phyloP scores from a whole-genome alignment of 1,140 invertebrate genomes.

The Heliconius melpomene region DNA sequence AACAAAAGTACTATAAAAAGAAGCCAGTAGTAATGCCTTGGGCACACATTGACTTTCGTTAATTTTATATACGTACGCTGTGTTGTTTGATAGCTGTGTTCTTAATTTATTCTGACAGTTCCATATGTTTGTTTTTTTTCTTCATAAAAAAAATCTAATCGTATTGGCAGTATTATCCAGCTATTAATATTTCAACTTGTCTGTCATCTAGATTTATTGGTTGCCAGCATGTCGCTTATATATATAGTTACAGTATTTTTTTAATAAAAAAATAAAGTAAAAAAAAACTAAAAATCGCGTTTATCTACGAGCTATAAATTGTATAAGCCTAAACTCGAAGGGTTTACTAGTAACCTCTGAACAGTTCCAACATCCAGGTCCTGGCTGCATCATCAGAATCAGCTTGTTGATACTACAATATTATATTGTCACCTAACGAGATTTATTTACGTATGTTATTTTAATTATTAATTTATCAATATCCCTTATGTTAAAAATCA shows the following conservation, averaged over 20 bases:
- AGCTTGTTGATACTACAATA: too few relatives aligned
- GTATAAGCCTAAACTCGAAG: too few relatives aligned
- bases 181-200: neutral
- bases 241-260: neutral
- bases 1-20: conserved; percentile 7
- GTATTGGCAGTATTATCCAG: neutral
- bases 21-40: conserved; percentile 16
- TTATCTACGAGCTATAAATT: too few relatives aligned
- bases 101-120: conserved; percentile 48
- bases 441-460: too few relatives aligned
- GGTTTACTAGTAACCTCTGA: too few relatives aligned
- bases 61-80: conserved; percentile 16
- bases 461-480: too few relatives aligned
- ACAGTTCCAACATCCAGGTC: too few relatives aligned
- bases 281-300: too few relatives aligned
- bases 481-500: too few relatives aligned
- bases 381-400: too few relatives aligned
- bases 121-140: conserved; percentile 22
- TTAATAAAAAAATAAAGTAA: too few relatives aligned
- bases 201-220: neutral
- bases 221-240: neutral
- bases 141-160: conserved; percentile 19
- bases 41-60: conserved; percentile 26
- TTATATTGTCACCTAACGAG: too few relatives aligned
- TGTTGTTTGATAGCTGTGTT: conserved; percentile 29